A percentile compares a stretch with the other conserved stretches of the same genome.
Evolutionary conservation across 1,140 invertebrate species (phyloP).

Genomic region (Drosophila hydei): DNA sequence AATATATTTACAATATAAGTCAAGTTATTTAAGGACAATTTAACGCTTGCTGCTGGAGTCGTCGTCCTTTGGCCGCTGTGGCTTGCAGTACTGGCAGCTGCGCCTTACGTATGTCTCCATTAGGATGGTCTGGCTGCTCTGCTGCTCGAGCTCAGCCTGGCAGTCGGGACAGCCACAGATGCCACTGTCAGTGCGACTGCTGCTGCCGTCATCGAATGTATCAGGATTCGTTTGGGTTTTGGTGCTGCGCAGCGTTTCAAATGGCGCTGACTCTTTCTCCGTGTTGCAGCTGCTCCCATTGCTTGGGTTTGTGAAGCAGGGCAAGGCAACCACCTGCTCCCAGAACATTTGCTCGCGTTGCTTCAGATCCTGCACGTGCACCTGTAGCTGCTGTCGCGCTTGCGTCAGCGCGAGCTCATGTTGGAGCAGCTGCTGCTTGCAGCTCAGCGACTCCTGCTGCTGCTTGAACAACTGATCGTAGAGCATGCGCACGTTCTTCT

Average conservation of each 20-base stretch:
- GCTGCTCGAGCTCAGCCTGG: neutral
- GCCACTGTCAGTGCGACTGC: neutral
- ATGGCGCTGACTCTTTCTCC: neutral
- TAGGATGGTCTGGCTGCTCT: neutral
- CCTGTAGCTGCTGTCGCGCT: slow-evolving; percentile 6
- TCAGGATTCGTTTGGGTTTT: neutral
- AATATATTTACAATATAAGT: neutral
- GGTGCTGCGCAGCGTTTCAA: neutral
- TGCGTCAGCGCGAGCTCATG: neutral
- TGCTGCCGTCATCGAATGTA: neutral
- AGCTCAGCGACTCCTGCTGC: slow-evolving; percentile 16
- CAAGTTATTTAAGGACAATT: too few species aligned
- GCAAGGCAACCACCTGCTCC: neutral
- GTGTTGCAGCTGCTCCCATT: neutral
- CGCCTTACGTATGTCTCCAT: neutral
- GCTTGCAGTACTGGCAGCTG: neutral
- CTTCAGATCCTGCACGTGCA: slow-evolving; percentile 22
- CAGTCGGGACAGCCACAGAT: slow-evolving; percentile 17
- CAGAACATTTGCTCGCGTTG: slow-evolving; percentile 16
- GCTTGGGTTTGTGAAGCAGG: neutral
- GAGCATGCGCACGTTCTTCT: slow-evolving; percentile 48
- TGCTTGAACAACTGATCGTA: slow-evolving; percentile 49
- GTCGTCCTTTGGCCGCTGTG: neutral
- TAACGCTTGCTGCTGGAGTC: neutral
- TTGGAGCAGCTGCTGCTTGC: slow-evolving; percentile 18